Base-by-base conservation (phyloP, 2,888 invertebrate genomes). In the Petrolisthes cinctipes region DNA sequence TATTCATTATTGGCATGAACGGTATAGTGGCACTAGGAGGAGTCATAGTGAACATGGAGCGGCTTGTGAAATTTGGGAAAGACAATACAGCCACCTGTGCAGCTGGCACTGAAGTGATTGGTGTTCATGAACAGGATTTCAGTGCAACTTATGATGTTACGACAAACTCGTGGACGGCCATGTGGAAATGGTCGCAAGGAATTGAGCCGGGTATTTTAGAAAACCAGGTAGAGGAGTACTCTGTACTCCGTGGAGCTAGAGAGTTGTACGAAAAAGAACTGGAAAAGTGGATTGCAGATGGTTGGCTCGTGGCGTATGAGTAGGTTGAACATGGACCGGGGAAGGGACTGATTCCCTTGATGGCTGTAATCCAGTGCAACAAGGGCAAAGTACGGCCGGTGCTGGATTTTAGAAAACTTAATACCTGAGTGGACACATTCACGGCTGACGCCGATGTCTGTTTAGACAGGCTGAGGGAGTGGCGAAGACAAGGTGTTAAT, bases 361-460 rank as follows among this genome's bases (percentile, higher is more conserved):
- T 83, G 88, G 88, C 81, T 11, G 83, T 88, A 17, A 17, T 68
- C 11, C 88, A 88, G 81, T 80, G 6, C 17, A 82, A 85, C 53
- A 85, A 85, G 71, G 66, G 54, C 14, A 79, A 83, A 73, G 86
- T 87, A 23, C 54, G 84, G 17, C 84, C 87, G 0, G 84, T 84
- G 4, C 68, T 88, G 66, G 87, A 84, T 56, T 84, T 78, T 11
- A 51, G 75, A 7, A 79, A 87, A 5, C 81, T 88, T 4, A 83
- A 87, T 37, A 23, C 53, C 4, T 53, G 75, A 7, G 23, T 83
- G n/a, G 68, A 75, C n/a, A 54, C 83, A 51, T 76, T 79, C 76
- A 86, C 86, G 56, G 82, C 86, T 11, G 80, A 87, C 20, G 17
- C 79, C 11, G 84, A 88, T 20, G 66, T 88, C 7, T 88, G 76